A percentile compares a stretch with the other conserved stretches of the same genome.
These are phyloP conservation scores for Abscondita cerata DNA, from an alignment of 2,888 invertebrate genomes.

Conservation along the genomic window DNA sequence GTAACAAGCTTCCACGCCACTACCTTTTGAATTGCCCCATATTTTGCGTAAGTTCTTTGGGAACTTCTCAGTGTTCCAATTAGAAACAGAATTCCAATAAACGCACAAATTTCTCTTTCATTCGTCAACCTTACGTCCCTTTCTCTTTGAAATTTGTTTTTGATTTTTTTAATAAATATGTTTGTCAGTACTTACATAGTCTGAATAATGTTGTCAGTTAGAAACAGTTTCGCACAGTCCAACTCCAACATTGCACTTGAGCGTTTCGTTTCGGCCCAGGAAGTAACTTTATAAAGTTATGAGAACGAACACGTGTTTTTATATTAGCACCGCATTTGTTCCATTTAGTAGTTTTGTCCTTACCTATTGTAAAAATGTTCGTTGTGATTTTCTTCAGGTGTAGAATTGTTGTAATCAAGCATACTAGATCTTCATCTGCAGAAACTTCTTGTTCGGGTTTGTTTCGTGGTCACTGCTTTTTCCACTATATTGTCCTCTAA, in stretches of 20 bases:
- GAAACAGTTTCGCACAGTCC: background rate
- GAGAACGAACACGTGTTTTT: background rate
- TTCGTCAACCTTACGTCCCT: background rate
- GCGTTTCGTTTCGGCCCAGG: background rate
- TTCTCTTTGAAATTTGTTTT: background rate
- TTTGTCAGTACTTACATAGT: background rate
- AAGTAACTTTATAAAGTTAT: too few species aligned
- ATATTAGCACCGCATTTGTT: background rate
- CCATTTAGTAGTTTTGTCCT: background rate
- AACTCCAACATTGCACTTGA: background rate
- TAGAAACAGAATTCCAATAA: too few species aligned
- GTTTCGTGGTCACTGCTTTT: background rate
- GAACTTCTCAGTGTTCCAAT: too few species aligned
- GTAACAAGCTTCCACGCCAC: too few species aligned
- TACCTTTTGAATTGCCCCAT: background rate
- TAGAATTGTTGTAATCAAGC: background rate
- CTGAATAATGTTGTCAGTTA: background rate
- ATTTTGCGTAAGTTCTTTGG: background rate
- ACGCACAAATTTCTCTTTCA: too few species aligned
- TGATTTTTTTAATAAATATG: too few species aligned
- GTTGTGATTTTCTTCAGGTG: background rate
- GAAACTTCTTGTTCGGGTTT: too few species aligned
- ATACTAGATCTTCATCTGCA: too few species aligned
- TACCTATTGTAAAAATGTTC: too few species aligned
- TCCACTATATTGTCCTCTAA: background rate